Conservation (phyloP, 2,888 invertebrate genomes). For the Dolichomitus sp. region DNA sequence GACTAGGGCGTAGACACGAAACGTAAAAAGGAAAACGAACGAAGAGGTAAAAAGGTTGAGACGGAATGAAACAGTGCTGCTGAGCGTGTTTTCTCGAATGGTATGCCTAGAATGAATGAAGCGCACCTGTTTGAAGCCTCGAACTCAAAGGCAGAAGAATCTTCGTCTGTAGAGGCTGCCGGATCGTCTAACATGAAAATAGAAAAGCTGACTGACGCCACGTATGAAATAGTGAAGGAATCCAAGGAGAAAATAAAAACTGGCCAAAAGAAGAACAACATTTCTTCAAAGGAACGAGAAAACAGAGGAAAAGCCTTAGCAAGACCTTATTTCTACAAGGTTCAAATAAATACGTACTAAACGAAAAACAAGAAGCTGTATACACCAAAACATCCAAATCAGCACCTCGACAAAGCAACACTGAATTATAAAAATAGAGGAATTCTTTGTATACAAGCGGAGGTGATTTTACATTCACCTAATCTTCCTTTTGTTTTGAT, state of each 20-base stretch:
- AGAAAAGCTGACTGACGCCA: background rate
- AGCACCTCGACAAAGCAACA: background rate
- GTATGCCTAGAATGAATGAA: slow-evolving; percentile 72
- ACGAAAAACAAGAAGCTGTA: background rate
- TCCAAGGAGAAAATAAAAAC: background rate
- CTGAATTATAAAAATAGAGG: background rate
- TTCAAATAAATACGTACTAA: background rate
- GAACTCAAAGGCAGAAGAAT: slow-evolving; percentile 46
- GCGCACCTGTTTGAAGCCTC: slow-evolving; percentile 71
- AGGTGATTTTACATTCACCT: background rate
- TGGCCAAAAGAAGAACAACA: background rate
- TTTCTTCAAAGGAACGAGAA: background rate
- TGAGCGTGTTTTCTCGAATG: slow-evolving; percentile 50
- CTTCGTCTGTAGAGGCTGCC: background rate
- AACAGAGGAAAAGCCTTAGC: background rate
- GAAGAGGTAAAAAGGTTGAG: slow-evolving; percentile 2
- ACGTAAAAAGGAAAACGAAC: slow-evolving; percentile 15
- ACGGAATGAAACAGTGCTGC: slow-evolving; percentile 65
- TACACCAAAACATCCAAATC: background rate
- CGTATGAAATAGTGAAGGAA: slow-evolving; percentile 4
- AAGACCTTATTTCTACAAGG: background rate
- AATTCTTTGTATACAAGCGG: background rate
- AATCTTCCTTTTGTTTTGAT: background rate
- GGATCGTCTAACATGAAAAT: slow-evolving; percentile 18
- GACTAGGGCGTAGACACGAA: slow-evolving; percentile 5